phyloP scores from a whole-genome alignment of 1,140 invertebrate species.

The Sesamia nonagrioides region DNA sequence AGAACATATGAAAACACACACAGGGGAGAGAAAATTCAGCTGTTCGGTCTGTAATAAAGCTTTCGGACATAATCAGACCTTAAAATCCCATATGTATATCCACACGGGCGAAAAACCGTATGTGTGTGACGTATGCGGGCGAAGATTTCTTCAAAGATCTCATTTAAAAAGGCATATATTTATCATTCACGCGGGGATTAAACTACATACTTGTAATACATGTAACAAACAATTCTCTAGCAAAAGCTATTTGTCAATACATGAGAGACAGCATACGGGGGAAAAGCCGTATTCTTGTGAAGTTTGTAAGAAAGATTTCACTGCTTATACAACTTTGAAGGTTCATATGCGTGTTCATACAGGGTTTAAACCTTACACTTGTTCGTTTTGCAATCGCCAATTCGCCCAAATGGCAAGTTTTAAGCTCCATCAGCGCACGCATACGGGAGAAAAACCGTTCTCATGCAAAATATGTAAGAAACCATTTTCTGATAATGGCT shows the following conservation, averaged over 20 bases:
- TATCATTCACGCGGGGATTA: slow-evolving; percentile 93
- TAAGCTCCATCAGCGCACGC: slow-evolving; percentile 94
- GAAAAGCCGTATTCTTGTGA: slow-evolving; percentile 88
- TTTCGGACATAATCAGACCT: slow-evolving; percentile 92
- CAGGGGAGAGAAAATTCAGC: slow-evolving; percentile 88
- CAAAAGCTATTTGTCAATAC: slow-evolving; percentile 90
- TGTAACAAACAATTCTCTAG: slow-evolving; percentile 94
- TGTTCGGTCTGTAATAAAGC: slow-evolving; percentile 92
- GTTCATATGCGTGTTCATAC: slow-evolving; percentile 90
- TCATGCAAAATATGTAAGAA: slow-evolving; percentile 88
- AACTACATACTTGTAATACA: slow-evolving; percentile 94
- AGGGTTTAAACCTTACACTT: slow-evolving; percentile 90
- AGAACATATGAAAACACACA: slow-evolving; percentile 79
- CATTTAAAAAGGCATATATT: slow-evolving; percentile 94
- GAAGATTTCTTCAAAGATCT: slow-evolving; percentile 94
- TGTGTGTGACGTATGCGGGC: slow-evolving; percentile 93
- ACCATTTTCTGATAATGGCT: slow-evolving; percentile 82
- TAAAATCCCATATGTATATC: slow-evolving; percentile 93
- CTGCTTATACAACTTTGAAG: slow-evolving; percentile 86
- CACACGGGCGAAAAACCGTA: slow-evolving; percentile 97
- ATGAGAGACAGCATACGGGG: slow-evolving; percentile 87
- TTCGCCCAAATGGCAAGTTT: slow-evolving; percentile 93
- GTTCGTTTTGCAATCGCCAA: slow-evolving; percentile 92
- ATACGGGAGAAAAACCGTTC: slow-evolving; percentile 94
- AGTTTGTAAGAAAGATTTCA: slow-evolving; percentile 84